These are phyloP conservation scores for Strigamia maritima DNA, from an alignment of 2,888 invertebrate species.

Conservation along the genomic window DNA sequence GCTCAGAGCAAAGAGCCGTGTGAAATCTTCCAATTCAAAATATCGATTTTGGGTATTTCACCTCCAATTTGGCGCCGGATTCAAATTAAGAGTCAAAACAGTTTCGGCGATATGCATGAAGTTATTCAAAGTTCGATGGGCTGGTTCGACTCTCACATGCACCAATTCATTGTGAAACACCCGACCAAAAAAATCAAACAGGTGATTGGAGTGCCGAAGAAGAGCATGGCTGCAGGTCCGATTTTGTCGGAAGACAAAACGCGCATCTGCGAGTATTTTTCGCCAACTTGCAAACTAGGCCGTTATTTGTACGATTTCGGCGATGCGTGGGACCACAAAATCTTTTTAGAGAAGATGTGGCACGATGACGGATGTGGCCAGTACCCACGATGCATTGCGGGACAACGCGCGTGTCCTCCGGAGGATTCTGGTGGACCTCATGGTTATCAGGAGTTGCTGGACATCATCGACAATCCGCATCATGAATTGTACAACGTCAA, in stretches of 20 bases:
- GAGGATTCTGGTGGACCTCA: conserved; percentile 6
- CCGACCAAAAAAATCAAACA: neutral
- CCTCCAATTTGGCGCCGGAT: conserved; percentile 11
- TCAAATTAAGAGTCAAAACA: neutral
- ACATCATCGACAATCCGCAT: neutral
- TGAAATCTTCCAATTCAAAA: neutral
- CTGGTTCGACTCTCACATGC: neutral
- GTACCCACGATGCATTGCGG: neutral
- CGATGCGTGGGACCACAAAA: neutral
- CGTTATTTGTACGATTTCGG: conserved; percentile 6
- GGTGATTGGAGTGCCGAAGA: neutral
- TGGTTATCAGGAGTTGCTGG: neutral
- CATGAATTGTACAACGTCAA: neutral
- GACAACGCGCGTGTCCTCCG: conserved; percentile 14
- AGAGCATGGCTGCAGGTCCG: too few species aligned
- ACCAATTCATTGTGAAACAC: neutral
- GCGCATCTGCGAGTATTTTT: neutral
- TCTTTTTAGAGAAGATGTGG: neutral
- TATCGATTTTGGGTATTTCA: neutral
- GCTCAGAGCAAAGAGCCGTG: too few species aligned
- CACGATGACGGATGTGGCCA: neutral
- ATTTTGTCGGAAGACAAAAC: neutral
- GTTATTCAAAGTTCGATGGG: conserved; percentile 17
- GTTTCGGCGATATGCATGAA: neutral
- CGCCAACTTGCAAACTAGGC: neutral